Evolutionary conservation across 2,888 invertebrate species (phyloP).

Genomic region (Itoplectis maculator): DNA sequence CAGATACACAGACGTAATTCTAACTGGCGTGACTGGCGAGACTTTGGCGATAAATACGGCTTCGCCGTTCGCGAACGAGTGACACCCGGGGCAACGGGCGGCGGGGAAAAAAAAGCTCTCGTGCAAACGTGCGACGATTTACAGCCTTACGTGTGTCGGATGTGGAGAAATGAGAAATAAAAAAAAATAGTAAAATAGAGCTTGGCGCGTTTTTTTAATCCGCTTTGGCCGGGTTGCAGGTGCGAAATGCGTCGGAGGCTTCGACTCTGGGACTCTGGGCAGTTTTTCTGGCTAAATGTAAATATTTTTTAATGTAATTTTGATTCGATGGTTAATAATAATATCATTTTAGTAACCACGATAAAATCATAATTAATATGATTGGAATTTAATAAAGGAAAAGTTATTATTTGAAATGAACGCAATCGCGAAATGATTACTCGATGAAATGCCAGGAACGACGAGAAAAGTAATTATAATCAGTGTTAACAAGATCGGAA

Average conservation of each 20-base stretch:
- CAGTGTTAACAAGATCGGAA: no score
- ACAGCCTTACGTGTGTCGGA: slow-evolving; percentile 80
- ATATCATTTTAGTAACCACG: no score
- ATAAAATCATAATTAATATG: no score
- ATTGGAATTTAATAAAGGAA: no score
- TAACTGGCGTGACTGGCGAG: slow-evolving; percentile 47
- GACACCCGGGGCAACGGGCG: slow-evolving; percentile 75
- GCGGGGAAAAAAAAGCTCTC: slow-evolving; percentile 83
- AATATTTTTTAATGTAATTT: no score
- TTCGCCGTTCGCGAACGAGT: slow-evolving; percentile 66
- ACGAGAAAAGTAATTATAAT: no score
- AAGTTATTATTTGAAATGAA: no score
- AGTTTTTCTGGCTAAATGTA: no score
- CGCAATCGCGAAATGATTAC: no score
- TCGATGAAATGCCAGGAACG: no score
- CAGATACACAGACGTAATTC: slow-evolving; percentile 49
- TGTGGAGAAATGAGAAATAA: slow-evolving; percentile 66
- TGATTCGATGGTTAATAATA: no score
- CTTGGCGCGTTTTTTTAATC: slow-evolving; percentile 67
- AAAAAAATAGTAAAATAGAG: slow-evolving; percentile 33
- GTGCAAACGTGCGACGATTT: slow-evolving; percentile 82
- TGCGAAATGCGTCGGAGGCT: not conserved
- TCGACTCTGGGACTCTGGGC: no score
- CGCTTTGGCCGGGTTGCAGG: slow-evolving; percentile 60
- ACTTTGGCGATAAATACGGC: slow-evolving; percentile 64